phyloP scores from a whole-genome alignment of 2,113 vertebrate species.

The Serilophus lunatus region DNA sequence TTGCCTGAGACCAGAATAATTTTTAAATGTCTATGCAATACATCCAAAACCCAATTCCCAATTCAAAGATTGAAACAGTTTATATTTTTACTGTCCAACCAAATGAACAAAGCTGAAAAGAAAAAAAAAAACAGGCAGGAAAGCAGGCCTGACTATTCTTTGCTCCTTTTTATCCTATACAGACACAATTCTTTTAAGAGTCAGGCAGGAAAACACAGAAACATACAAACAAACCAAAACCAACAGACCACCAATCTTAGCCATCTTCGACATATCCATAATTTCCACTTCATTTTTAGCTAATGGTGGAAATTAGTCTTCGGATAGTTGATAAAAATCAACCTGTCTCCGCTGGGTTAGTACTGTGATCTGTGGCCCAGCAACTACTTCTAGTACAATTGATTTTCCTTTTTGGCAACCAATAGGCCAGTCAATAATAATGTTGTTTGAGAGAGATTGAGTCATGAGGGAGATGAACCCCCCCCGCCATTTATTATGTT shows the following conservation, averaged over 20 bases:
- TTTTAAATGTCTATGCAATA: background rate
- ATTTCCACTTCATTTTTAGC: slow-evolving; percentile 69
- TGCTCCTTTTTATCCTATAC: background rate
- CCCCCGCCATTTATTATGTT: slow-evolving; percentile 79
- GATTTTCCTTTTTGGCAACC: slow-evolving; percentile 83
- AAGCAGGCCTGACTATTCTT: background rate
- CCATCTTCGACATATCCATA: slow-evolving; percentile 49
- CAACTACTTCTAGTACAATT: slow-evolving; percentile 77
- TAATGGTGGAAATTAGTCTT: slow-evolving; percentile 76
- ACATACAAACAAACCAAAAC: slow-evolving; percentile 25
- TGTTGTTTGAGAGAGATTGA: slow-evolving; percentile 80
- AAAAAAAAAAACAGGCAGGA: background rate
- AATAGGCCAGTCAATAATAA: slow-evolving; percentile 84
- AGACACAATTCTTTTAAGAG: background rate
- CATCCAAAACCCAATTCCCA: background rate
- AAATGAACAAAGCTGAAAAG: background rate
- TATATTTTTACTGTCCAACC: background rate
- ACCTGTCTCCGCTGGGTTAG: slow-evolving; percentile 68
- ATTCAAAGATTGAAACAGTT: background rate
- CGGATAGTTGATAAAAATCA: slow-evolving; percentile 74
- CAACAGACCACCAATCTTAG: background rate
- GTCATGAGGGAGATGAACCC: slow-evolving; percentile 74
- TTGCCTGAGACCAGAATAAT: background rate
- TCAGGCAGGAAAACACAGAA: slow-evolving; percentile 15
- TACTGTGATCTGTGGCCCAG: slow-evolving; percentile 69